Evolutionary conservation across 2,113 vertebrate genomes (phyloP).

Genomic region (Ciconia stormi): DNA sequence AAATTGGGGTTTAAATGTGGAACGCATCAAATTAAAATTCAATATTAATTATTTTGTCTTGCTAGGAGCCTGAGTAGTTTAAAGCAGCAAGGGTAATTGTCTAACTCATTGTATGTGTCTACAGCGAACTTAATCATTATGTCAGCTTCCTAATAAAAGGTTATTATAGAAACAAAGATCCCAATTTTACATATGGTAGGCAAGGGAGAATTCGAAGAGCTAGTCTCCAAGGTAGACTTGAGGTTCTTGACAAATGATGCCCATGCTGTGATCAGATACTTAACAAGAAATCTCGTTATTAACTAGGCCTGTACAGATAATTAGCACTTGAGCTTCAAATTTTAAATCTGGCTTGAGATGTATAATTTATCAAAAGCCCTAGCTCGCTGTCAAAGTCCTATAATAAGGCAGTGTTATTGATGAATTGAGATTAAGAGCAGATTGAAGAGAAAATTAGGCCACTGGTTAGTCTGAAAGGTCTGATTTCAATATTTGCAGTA

Average conservation of each 20-base stretch:
- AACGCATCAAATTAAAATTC: conserved; percentile 97
- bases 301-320: conserved; percentile 99
- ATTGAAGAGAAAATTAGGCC: conserved; percentile 93
- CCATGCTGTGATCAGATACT: conserved; percentile 98
- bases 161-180: conserved; percentile 99
- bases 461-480: conserved; percentile 84
- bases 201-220: conserved; percentile 89
- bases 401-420: conserved; percentile 96
- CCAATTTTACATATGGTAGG: conserved; percentile 99
- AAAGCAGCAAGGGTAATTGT: conserved; percentile 93
- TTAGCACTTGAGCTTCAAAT: conserved; percentile 99
- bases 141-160: conserved; percentile 99
- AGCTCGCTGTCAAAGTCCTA: conserved; percentile 91
- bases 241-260: conserved; percentile 96
- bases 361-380: conserved; percentile 97
- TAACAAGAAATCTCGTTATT: conserved; percentile 99
- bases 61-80: conserved; percentile 88
- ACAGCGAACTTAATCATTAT: conserved; percentile 98
- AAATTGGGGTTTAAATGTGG: conserved; percentile 95
- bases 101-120: conserved; percentile 92
- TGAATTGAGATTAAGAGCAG: conserved; percentile 97
- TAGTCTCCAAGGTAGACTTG: conserved; percentile 93
- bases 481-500: conserved; percentile 92
- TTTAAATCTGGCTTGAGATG: conserved; percentile 96
- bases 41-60: conserved; percentile 97